These are phyloP conservation scores for Trididemnum clinides DNA, from an alignment of 23 tunicate genomes.

Conservation along the genomic window DNA sequence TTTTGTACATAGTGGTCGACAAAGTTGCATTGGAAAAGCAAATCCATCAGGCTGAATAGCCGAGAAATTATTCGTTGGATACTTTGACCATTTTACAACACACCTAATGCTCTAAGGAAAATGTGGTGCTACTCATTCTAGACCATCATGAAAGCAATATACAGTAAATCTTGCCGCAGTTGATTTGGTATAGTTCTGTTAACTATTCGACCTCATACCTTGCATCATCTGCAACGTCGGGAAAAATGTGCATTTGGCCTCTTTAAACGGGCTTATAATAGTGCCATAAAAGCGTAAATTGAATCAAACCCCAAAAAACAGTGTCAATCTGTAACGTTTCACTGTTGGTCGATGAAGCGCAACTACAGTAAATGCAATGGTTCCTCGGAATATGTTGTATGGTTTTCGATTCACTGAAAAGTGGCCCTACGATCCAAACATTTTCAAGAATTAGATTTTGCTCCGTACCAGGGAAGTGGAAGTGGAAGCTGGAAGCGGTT, in stretches of 20 bases:
- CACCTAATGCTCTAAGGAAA: background rate
- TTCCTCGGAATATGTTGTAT: background rate
- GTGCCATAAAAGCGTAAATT: constrained; percentile 7
- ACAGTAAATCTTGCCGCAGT: constrained; percentile 5
- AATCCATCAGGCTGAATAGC: background rate
- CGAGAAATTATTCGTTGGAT: background rate
- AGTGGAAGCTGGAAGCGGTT: no score
- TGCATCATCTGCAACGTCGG: constrained; percentile 30
- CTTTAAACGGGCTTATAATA: background rate
- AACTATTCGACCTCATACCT: constrained; percentile 35
- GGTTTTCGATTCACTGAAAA: background rate
- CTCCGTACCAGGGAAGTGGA: no score
- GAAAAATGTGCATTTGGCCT: constrained; percentile 14
- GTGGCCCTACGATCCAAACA: background rate
- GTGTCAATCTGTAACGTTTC: constrained; percentile 10
- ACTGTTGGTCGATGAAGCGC: background rate
- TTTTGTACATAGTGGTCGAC: constrained; percentile 7
- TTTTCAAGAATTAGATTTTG: constrained; percentile 3
- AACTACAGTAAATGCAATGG: background rate
- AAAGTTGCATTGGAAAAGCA: constrained; percentile 7
- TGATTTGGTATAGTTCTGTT: constrained; percentile 11
- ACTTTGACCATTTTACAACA: constrained; percentile 2
- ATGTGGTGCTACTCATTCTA: background rate
- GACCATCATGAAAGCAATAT: constrained; percentile 36
- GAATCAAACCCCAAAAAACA: background rate